phyloP scores from a whole-genome alignment of 2,797 vertebrate genomes.

The Poeciliopsis paucimaculata region DNA sequence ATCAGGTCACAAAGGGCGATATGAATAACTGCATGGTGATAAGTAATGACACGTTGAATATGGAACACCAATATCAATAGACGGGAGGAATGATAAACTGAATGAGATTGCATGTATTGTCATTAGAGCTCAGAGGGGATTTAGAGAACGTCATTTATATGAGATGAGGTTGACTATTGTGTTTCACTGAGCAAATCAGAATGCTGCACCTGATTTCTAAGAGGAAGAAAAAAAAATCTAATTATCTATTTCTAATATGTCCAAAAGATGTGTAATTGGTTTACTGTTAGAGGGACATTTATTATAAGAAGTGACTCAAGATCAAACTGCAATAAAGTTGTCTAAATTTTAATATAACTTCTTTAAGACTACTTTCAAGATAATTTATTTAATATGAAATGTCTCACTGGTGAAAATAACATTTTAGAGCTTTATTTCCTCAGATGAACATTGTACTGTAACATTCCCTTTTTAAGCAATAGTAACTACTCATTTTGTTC shows the following conservation, averaged over 20 bases:
- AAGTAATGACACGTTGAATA: conserved; percentile 69
- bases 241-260: conserved; percentile 21
- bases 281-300: conserved; percentile 11
- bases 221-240: conserved; percentile 21
- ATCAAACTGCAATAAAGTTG: not conserved
- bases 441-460: conserved; percentile 1
- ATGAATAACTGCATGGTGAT: conserved; percentile 68
- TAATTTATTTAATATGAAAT: not conserved
- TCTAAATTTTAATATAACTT: not conserved
- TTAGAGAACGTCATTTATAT: conserved; percentile 56
- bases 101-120: conserved; percentile 66
- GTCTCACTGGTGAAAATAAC: not conserved
- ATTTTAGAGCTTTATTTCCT: not conserved
- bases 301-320: conserved; percentile 5
- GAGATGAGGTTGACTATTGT: conserved; percentile 56
- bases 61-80: conserved; percentile 62
- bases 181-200: conserved; percentile 39
- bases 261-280: conserved; percentile 15
- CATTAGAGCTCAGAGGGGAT: conserved; percentile 37
- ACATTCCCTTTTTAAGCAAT: conserved; percentile 3
- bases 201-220: conserved; percentile 40
- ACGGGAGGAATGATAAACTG: conserved; percentile 57
- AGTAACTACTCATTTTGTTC: conserved; percentile 18
- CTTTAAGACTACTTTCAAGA: conserved; percentile 12
- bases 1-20: conserved; percentile 70